Evolutionary conservation across 1,140 invertebrate species (phyloP), one percentile per base, ranked within the genome.

Genomic region (Potamilus streckersoni): DNA sequence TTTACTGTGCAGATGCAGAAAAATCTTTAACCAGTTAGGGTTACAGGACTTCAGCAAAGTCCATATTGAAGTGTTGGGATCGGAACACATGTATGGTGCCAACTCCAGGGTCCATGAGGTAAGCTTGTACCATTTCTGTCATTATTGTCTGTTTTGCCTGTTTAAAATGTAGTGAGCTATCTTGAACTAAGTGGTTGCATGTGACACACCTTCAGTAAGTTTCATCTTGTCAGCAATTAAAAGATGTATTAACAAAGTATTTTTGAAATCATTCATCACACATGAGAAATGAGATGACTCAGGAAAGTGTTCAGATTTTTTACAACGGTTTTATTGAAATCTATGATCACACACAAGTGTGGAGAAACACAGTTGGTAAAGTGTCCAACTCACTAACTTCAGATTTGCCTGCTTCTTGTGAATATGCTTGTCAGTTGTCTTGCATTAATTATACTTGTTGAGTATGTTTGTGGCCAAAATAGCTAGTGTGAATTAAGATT

Each of bases 41-140:
- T 59, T 92, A 38, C 82, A 82, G 62, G 89, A 91, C 80, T 92
- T 92, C 78, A 85, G 79, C 6, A 82, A 86, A 58, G 86, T 88
- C 20, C 84, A 91, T 69, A 78, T 91, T 2, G 90, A 92, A 81
- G 79, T 92, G 2, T 69, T 92, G 6, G 91, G 92, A 2, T 83
- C 89, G 61, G 91, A 91, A 82, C 84, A 91, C 72, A 89, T 85
- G 56, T 91, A 91, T 84, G 91, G 90, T 60, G 69, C 83, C 27
- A 85, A 89, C 74, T 86, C 87, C 14, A 86, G 80, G 76, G 72
- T 80, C 60, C 75, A 69, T 8, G 62, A 86, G 83, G 83, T 86
- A 59, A 69, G 57, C 14, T 71, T 23, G 5, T 8, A 62, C 20
- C 27, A 56, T 64, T 59, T 71, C 20, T 56, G 3, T 23, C 60